Evolutionary conservation across 2,888 invertebrate genomes (phyloP).

Genomic region (Apotomis capreana): DNA sequence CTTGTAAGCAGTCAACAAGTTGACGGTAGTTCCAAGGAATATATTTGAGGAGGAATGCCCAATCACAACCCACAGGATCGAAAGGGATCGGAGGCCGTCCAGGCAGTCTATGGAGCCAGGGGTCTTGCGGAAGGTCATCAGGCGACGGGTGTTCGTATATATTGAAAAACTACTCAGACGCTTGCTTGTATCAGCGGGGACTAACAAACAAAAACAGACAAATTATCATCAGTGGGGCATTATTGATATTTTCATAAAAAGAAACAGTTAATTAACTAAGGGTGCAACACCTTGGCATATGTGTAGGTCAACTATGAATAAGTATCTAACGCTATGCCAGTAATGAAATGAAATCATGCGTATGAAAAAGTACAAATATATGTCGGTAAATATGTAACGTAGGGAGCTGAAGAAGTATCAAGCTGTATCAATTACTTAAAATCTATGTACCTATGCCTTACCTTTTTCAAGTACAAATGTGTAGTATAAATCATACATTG

Average conservation of each 20-base stretch:
- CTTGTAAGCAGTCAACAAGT: constrained; percentile 11
- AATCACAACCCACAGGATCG: constrained; percentile 57
- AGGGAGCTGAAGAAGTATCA: too few relatives aligned
- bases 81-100: constrained; percentile 57
- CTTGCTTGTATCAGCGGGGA: constrained; percentile 42
- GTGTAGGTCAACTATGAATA: too few relatives aligned
- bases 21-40: constrained; percentile 3
- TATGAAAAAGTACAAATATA: too few relatives aligned
- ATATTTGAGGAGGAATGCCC: constrained; percentile 37
- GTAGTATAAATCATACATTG: constrained; percentile 36
- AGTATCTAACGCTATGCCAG: too few relatives aligned
- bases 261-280: too few relatives aligned
- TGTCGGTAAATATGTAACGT: too few relatives aligned
- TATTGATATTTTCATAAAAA: too few relatives aligned
- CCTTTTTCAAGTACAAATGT: constrained; percentile 30
- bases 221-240: too few relatives aligned
- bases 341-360: too few relatives aligned
- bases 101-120: constrained; percentile 49
- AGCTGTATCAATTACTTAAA: too few relatives aligned
- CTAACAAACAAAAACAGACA: not conserved
- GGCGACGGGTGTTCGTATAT: constrained; percentile 38
- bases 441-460: constrained; percentile 5
- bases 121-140: constrained; percentile 32
- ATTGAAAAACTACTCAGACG: constrained; percentile 36
- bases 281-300: too few relatives aligned